A percentile compares a stretch with the other conserved stretches of the same genome.
Evolutionary conservation across 2,113 vertebrate species (phyloP).

Genomic region (Zeus faber): DNA sequence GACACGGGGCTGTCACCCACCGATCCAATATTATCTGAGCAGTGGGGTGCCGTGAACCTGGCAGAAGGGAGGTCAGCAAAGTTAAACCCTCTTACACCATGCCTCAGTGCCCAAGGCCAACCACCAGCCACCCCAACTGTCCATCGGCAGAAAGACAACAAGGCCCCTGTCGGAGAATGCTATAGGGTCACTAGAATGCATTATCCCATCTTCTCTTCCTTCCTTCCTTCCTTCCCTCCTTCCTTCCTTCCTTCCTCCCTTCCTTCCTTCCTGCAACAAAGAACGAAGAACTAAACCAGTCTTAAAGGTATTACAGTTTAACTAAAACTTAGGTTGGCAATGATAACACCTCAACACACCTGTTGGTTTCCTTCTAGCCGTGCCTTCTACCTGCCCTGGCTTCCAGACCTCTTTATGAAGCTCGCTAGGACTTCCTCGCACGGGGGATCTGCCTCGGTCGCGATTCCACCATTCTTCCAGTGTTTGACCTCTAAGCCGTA

Average conservation of each 20-base stretch:
- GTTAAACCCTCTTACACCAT: constrained; percentile 97
- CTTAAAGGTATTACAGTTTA: no score
- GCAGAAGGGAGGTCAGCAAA: constrained; percentile 97
- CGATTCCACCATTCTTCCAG: constrained; percentile 16
- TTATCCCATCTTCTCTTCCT: no score
- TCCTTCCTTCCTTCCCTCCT: neutral
- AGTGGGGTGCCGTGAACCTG: constrained; percentile 88
- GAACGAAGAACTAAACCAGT: no score
- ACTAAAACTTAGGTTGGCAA: no score
- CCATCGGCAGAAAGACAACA: constrained; percentile 41
- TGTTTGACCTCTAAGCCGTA: constrained; percentile 36
- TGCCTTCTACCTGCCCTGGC: neutral
- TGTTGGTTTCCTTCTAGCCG: no score
- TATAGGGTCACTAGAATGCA: no score
- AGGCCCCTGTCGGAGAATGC: constrained; percentile 52
- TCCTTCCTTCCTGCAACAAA: no score
- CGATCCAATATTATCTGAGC: constrained; percentile 95
- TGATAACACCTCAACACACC: no score
- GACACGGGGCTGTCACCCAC: constrained; percentile 80
- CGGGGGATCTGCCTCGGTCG: constrained; percentile 2
- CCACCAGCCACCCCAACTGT: constrained; percentile 77
- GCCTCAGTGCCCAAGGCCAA: constrained; percentile 88
- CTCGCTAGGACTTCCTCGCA: neutral
- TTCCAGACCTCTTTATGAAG: neutral
- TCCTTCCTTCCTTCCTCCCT: no score